Percentiles rank a stretch among this genome's conserved stretches.
Evolutionary conservation across 2,888 invertebrate genomes (phyloP).

Genomic region (Meganola albula): DNA sequence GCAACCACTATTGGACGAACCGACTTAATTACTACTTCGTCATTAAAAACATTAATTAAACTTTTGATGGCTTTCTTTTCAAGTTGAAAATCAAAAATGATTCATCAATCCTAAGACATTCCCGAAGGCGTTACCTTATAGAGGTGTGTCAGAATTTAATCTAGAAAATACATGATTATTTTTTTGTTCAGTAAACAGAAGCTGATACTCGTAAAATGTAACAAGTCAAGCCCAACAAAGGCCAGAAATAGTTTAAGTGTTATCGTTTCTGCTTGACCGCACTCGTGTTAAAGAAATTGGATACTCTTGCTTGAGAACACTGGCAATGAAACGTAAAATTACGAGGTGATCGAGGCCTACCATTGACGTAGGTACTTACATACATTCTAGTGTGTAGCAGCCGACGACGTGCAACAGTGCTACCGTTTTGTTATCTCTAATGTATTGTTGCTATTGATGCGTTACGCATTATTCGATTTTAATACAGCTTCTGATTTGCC

Average conservation of each 20-base stretch:
- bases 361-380: conserved; percentile 34
- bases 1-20: conserved; percentile 39
- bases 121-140: conserved; percentile 14
- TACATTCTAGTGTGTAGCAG: conserved; percentile 23
- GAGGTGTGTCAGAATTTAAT: conserved; percentile 27
- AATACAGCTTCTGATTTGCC: conserved; percentile 40
- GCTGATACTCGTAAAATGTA: conserved; percentile 36
- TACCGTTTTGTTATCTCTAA: conserved; percentile 39
- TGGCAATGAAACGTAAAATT: conserved; percentile 69
- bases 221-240: conserved; percentile 40
- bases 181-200: conserved; percentile 26
- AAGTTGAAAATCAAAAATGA: conserved; percentile 33
- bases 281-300: conserved; percentile 63
- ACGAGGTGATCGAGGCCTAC: conserved; percentile 52
- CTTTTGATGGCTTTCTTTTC: conserved; percentile 49
- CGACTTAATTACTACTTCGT: conserved; percentile 41
- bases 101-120: conserved; percentile 26
- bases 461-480: conserved; percentile 48
- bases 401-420: conserved; percentile 29
- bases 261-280: conserved; percentile 59
- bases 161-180: conserved; percentile 10
- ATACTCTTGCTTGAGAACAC: conserved; percentile 64
- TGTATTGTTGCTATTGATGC: conserved; percentile 52
- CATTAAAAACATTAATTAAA: conserved; percentile 52
- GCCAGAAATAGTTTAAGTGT: conserved; percentile 55